A percentile compares a stretch with the other conserved stretches of the same genome.
These are phyloP conservation scores for Hormiphora californensis DNA, from an alignment of 37 sponge, comb jelly and placozoan species.

Conservation along the genomic window DNA sequence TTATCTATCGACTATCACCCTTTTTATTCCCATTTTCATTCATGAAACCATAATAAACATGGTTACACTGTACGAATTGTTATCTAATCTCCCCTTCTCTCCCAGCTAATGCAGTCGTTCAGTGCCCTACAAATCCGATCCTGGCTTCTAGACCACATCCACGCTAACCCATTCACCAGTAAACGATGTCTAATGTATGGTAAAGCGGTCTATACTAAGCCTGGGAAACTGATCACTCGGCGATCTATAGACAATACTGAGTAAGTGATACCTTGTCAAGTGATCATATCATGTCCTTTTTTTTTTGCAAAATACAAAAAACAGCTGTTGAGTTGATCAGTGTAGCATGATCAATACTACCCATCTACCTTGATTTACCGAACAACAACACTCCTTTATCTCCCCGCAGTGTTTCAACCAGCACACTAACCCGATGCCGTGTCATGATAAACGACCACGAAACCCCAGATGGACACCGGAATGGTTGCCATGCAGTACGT, in stretches of 20 bases:
- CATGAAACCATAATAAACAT: no score
- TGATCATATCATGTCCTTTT: neutral
- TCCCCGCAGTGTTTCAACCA: neutral
- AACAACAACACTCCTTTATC: neutral
- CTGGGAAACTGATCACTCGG: neutral
- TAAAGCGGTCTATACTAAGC: conserved; percentile 34
- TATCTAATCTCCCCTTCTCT: no score
- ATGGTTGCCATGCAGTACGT: conserved; percentile 51
- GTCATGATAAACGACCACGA: conserved; percentile 46
- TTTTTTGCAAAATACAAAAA: neutral
- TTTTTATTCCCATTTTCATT: no score
- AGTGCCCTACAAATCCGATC: conserved; percentile 20
- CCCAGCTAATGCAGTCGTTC: conserved; percentile 32
- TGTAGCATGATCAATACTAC: neutral
- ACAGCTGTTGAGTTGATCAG: neutral
- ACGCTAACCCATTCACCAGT: conserved; percentile 47
- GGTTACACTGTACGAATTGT: no score
- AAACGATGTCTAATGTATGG: conserved; percentile 42
- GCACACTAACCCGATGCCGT: conserved; percentile 31
- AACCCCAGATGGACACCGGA: conserved; percentile 22
- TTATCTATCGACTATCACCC: no score
- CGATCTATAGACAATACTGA: neutral
- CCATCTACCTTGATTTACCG: neutral
- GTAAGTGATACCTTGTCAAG: conserved; percentile 4
- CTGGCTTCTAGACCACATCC: conserved; percentile 51